A percentile compares a stretch with the other conserved stretches of the same genome.
Evolutionary conservation across 2,113 vertebrate genomes (phyloP).

Genomic region (Laterallus jamaicensis): DNA sequence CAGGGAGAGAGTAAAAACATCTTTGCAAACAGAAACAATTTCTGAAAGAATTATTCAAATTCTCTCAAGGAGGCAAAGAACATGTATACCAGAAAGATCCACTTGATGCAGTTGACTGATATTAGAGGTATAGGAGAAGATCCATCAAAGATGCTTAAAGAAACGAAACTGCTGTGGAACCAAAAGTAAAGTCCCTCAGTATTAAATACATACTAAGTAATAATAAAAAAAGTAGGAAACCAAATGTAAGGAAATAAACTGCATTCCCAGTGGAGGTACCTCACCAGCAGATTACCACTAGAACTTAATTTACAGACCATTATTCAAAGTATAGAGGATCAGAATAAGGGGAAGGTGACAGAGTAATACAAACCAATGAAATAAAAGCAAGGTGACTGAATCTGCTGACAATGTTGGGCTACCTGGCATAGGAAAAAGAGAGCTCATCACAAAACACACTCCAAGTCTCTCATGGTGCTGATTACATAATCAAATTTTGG

Average conservation of each 20-base stretch:
- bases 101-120: background rate
- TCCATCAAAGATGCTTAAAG: background rate
- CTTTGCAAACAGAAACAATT: background rate
- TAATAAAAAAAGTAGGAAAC: background rate
- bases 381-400: background rate
- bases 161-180: background rate
- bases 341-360: background rate
- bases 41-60: background rate
- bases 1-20: background rate
- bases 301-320: background rate
- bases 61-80: background rate
- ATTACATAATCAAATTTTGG: background rate
- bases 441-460: background rate
- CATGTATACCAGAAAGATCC: background rate
- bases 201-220: background rate
- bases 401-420: background rate
- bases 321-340: background rate
- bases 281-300: background rate
- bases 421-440: background rate
- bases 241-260: background rate
- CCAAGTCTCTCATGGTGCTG: fast-evolving
- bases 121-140: background rate
- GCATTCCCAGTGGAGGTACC: background rate
- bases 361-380: no score
- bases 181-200: background rate